Percentiles rank a stretch among this genome's conserved stretches.
Evolutionary conservation across 35 echinoderm and acorn worm genomes (phyloP).

Genomic region (Holothuria glaberrima): DNA sequence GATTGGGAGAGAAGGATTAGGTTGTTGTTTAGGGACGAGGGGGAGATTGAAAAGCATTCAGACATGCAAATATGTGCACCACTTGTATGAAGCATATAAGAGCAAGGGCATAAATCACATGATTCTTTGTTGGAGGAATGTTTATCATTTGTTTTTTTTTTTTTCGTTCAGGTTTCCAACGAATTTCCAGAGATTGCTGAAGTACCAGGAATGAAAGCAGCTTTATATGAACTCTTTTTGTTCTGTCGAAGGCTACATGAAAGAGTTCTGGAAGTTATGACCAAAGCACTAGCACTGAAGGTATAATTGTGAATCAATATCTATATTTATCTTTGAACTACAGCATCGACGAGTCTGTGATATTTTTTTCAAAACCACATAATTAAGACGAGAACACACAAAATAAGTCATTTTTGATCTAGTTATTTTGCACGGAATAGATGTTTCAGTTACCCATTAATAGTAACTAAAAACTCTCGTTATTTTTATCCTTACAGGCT

Average conservation of each 20-base stretch:
- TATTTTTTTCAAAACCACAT: background rate
- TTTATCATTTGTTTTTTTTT: too few relatives aligned
- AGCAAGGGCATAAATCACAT: too few relatives aligned
- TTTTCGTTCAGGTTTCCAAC: background rate
- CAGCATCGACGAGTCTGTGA: background rate
- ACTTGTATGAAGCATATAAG: too few relatives aligned
- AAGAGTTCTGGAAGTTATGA: slow-evolving; percentile 94
- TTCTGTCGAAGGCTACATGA: slow-evolving; percentile 59
- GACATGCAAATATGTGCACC: too few relatives aligned
- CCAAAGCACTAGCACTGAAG: slow-evolving; percentile 68
- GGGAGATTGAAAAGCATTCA: too few relatives aligned
- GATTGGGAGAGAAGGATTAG: too few relatives aligned
- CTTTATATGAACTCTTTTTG: slow-evolving; percentile 23
- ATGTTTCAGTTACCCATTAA: too few relatives aligned
- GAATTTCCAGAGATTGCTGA: background rate
- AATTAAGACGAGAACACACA: background rate
- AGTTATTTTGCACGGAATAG: background rate
- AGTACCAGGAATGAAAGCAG: slow-evolving; percentile 13
- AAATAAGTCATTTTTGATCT: background rate
- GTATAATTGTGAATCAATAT: slow-evolving; percentile 37
- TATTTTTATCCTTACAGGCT: too few relatives aligned
- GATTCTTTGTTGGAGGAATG: background rate
- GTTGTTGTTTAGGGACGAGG: too few relatives aligned
- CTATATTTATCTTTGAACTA: background rate
- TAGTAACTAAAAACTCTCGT: too few relatives aligned